phyloP scores from a whole-genome alignment of 2,888 invertebrate genomes.

The Hemicrepidius hirtus region DNA sequence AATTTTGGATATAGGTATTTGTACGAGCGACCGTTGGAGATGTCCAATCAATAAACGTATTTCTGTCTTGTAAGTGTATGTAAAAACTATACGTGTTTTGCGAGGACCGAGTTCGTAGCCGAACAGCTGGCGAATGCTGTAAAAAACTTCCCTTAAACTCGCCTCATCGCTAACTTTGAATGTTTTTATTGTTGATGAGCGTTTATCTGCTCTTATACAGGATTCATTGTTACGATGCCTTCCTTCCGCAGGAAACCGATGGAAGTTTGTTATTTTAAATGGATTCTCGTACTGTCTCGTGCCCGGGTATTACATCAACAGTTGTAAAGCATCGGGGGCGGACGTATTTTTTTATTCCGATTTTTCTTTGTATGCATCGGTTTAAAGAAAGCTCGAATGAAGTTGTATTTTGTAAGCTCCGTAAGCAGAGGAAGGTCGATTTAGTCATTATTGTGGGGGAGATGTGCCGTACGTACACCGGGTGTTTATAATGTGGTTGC shows the following conservation, averaged over 20 bases:
- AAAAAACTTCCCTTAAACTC: conserved; percentile 64
- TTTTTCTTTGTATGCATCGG: conserved; percentile 27
- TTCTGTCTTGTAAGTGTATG: conserved; percentile 57
- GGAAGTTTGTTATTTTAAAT: conserved; percentile 52
- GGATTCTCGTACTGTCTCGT: conserved; percentile 37
- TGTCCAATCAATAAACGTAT: conserved; percentile 46
- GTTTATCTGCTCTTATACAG: conserved; percentile 61
- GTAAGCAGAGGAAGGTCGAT: conserved; percentile 37
- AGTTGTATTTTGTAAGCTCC: conserved; percentile 31
- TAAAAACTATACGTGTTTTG: conserved; percentile 61
- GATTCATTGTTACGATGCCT: conserved; percentile 53
- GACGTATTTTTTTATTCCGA: conserved; percentile 12
- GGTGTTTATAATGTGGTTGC: conserved; percentile 71
- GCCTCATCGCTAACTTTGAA: conserved; percentile 66
- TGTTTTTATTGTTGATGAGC: conserved; percentile 69
- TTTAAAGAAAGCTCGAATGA: conserved; percentile 18
- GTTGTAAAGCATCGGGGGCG: conserved; percentile 29
- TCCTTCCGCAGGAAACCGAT: conserved; percentile 49
- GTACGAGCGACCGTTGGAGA: conserved; percentile 16
- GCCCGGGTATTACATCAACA: conserved; percentile 28
- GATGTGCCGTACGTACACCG: conserved; percentile 63
- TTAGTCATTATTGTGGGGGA: conserved; percentile 57
- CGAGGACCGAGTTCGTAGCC: conserved; percentile 54
- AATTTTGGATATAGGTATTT: background rate
- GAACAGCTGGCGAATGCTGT: conserved; percentile 62